These are phyloP conservation scores for Oasisia sp. DNA, from an alignment of 2,888 invertebrate genomes.

Conservation along the genomic window DNA sequence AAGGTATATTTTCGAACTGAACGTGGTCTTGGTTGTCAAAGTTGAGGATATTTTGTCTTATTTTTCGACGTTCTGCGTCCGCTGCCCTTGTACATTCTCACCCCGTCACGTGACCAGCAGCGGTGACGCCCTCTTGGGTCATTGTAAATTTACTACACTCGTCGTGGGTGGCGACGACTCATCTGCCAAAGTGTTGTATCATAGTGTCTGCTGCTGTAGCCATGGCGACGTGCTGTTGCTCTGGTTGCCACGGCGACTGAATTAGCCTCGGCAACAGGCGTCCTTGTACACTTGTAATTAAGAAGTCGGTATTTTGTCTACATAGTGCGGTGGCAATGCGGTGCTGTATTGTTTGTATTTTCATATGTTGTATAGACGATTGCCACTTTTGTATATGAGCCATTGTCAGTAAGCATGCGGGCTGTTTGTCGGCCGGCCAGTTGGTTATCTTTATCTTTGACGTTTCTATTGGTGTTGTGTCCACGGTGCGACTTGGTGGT, in stretches of 20 bases:
- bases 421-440: not conserved
- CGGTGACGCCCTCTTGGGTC: not conserved
- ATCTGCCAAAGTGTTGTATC: conserved; percentile 17
- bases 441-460: not conserved
- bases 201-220: conserved; percentile 13
- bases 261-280: not conserved
- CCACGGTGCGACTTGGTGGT: not conserved
- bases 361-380: conserved; percentile 17
- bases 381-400: conserved; percentile 17
- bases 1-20: conserved; percentile 8
- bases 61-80: conserved; percentile 12
- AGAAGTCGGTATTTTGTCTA: conserved; percentile 13
- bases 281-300: conserved; percentile 6
- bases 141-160: conserved; percentile 13
- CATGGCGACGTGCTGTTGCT: conserved; percentile 9
- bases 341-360: conserved; percentile 13
- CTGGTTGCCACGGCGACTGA: not conserved
- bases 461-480: not conserved
- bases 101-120: not conserved
- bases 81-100: conserved; percentile 5
- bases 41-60: conserved; percentile 13
- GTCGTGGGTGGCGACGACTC: not conserved
- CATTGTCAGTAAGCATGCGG: not conserved
- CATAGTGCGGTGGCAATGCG: not conserved
- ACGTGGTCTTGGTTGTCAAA: not conserved